Base-by-base conservation (phyloP, 2,797 vertebrate genomes). In the Pithecia hirsuta region DNA sequence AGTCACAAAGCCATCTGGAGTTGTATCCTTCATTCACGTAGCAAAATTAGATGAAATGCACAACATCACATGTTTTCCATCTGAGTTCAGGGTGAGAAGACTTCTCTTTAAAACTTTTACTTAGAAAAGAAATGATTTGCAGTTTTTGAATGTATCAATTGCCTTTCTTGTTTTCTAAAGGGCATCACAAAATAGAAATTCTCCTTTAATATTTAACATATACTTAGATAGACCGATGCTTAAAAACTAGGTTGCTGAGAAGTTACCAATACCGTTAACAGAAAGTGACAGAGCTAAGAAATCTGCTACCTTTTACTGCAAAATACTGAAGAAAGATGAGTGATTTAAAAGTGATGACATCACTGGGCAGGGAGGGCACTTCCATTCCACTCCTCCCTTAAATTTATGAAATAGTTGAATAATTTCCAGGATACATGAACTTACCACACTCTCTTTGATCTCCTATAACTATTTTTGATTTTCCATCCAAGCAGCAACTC, bases 101-200 rank as follows among this genome's bases (percentile, higher is more conserved):
- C 7, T 30, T 75, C 78, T 33, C 30, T 90, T 85, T 39, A 11
- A 15, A 80, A 36, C 3, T 55, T 91, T 84, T 84, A 78, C 74
- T 82, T 90, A n/a, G 82, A 79, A 95, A 89, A 85, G 4, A 95
- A 67, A 78, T 46, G 24, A 88, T 80, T 67, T 17, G 30, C 48
- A 64, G 20, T 33, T 46, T 93, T 79, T 80, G 36, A 67, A 52
- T 64, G 8, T 41, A 81, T 83, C 24, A 46, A 4, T 12, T 82
- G 17, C 3, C 46, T 78, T 93, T 91, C 57, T 87, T 39, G 2
- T 83, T 94, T 94, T 44, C 57, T 82, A 94, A 97, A 95, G 15
- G 10, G 5, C 2, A 76, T 39, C 26, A 41, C n/a, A 44, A 91
- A 88, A 64, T 30, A 82, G 24, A 95, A 93, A 78, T 50, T 67